phyloP scores from a whole-genome alignment of 2,797 vertebrate species.

The Selene dorsalis region DNA sequence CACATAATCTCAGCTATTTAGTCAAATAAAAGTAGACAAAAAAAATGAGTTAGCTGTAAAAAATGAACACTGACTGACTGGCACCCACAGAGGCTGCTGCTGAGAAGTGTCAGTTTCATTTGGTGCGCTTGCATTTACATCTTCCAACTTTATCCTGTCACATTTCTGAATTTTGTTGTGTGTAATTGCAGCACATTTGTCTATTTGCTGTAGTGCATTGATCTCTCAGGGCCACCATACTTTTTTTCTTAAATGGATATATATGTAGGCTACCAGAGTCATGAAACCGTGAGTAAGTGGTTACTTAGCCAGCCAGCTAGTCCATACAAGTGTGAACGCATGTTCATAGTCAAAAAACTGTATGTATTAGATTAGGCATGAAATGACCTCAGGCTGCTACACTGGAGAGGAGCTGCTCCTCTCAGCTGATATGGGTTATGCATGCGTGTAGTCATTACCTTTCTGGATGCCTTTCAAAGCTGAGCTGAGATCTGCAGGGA shows the following conservation, averaged over 20 bases:
- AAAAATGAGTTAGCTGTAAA: no score
- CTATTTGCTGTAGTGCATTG: no score
- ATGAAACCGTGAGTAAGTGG: conserved; percentile 10
- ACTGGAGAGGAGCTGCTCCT: conserved; percentile 26
- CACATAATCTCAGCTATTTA: no score
- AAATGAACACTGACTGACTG: no score
- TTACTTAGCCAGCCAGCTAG: conserved; percentile 23
- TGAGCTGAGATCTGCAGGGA: conserved; percentile 43
- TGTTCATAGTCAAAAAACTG: conserved; percentile 11
- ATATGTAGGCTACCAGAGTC: conserved; percentile 20
- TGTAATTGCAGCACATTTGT: no score
- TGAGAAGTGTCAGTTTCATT: no score
- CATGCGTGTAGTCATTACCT: conserved; percentile 64
- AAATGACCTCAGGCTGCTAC: conserved; percentile 24
- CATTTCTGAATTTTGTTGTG: neutral
- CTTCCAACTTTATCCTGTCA: no score
- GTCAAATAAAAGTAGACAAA: no score
- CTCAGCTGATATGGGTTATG: conserved; percentile 54
- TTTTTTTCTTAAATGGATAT: conserved; percentile 1
- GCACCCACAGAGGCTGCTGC: no score
- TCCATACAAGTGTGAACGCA: neutral
- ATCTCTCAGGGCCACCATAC: neutral
- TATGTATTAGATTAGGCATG: conserved; percentile 35
- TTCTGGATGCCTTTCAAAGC: conserved; percentile 57
- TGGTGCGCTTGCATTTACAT: no score